Evolutionary conservation across 23 tunicate genomes (phyloP).

Genomic region (Aplidium turbinatum): DNA sequence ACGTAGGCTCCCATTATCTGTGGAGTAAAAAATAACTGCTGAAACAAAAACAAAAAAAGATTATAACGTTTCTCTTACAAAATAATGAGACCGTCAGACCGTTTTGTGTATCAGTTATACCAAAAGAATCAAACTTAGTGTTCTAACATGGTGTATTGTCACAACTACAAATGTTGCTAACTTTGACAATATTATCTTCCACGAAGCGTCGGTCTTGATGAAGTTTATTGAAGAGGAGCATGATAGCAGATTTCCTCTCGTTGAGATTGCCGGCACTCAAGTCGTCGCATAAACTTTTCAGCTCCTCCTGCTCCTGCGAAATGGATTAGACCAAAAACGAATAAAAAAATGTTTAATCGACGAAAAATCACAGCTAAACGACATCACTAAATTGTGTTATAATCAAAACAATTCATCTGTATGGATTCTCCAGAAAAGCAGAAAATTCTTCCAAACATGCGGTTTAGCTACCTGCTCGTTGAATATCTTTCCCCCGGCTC

Average conservation of each 20-base stretch:
- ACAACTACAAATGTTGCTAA: not conserved
- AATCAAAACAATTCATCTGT: too few relatives aligned
- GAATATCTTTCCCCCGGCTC: not conserved
- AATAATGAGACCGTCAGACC: not conserved
- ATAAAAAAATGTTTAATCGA: not conserved
- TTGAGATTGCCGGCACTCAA: conserved; percentile 28
- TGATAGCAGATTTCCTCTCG: conserved; percentile 42
- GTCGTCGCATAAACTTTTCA: conserved; percentile 46
- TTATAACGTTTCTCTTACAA: not conserved
- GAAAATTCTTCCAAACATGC: too few relatives aligned
- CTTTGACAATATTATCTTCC: conserved; percentile 76
- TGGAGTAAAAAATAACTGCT: too few relatives aligned
- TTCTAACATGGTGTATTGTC: too few relatives aligned
- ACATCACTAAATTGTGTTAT: too few relatives aligned
- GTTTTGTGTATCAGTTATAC: not conserved
- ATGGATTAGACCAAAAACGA: not conserved
- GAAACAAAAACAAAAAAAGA: too few relatives aligned
- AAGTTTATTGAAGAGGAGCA: conserved; percentile 30
- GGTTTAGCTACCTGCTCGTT: conserved; percentile 37
- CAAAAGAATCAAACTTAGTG: not conserved
- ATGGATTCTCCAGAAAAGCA: too few relatives aligned
- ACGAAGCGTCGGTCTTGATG: conserved; percentile 36
- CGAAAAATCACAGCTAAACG: not conserved
- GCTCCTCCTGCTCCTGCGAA: conserved; percentile 80
- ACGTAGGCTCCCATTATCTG: conserved; percentile 80